These are phyloP conservation scores for Zelostemma sp. DNA, from an alignment of 1,140 invertebrate species.

Conservation along the genomic window DNA sequence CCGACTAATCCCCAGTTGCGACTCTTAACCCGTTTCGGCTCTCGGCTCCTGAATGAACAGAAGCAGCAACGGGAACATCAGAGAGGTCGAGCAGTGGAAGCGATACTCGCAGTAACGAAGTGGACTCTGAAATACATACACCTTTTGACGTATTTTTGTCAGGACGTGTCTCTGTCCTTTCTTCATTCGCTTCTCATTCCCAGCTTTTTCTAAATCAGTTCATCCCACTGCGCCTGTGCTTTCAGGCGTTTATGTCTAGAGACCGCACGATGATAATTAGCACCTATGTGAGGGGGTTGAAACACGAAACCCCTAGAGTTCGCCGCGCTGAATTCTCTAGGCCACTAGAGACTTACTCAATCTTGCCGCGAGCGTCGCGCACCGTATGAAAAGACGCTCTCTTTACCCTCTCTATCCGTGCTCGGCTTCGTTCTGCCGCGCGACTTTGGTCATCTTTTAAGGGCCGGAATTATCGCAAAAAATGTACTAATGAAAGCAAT, in stretches of 20 bases:
- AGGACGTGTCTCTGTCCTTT: not conserved
- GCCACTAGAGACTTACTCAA: slow-evolving; percentile 55
- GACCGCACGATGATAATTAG: slow-evolving; percentile 68
- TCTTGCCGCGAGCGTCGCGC: slow-evolving; percentile 39
- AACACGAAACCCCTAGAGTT: slow-evolving; percentile 59
- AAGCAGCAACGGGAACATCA: slow-evolving; percentile 8
- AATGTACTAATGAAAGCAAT: too few species aligned
- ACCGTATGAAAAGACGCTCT: slow-evolving; percentile 3
- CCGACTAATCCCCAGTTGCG: slow-evolving; percentile 48
- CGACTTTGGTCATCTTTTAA: too few species aligned
- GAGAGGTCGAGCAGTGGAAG: slow-evolving; percentile 4
- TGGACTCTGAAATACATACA: slow-evolving; percentile 32
- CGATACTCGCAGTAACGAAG: slow-evolving; percentile 48
- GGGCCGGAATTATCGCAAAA: slow-evolving; percentile 11
- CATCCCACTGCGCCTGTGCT: slow-evolving; percentile 51
- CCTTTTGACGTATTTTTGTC: not conserved
- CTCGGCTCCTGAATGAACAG: slow-evolving; percentile 51
- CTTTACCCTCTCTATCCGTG: slow-evolving; percentile 6
- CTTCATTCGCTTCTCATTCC: slow-evolving; percentile 6
- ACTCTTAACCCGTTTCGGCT: slow-evolving; percentile 60
- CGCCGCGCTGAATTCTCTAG: slow-evolving; percentile 63
- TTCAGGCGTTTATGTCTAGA: slow-evolving; percentile 63
- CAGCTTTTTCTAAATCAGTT: slow-evolving; percentile 29
- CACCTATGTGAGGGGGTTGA: slow-evolving; percentile 60
- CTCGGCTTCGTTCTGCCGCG: not conserved